A percentile compares a stretch with the other conserved stretches of the same genome.
phyloP scores from a whole-genome alignment of 2,113 vertebrate species.

The Saguinus midas region DNA sequence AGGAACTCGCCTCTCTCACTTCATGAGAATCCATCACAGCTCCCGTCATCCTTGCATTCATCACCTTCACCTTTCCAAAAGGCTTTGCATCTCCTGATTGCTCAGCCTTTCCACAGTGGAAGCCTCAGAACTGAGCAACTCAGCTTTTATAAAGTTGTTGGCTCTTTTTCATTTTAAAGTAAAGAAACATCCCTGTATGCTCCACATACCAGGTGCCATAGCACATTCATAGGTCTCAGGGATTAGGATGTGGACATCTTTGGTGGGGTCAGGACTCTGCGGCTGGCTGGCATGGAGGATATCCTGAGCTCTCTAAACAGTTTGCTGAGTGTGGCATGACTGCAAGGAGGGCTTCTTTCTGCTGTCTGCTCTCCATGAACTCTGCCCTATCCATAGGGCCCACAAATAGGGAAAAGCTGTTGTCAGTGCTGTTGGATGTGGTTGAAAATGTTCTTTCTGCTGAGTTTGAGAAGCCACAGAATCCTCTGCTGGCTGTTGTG shows the following conservation, averaged over 20 bases:
- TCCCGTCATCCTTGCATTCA: rapidly evolving
- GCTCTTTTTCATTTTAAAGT: background rate
- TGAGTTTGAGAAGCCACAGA: background rate
- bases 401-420: background rate
- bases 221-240: background rate
- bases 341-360: background rate
- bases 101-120: background rate
- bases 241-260: background rate
- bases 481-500: background rate
- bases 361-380: background rate
- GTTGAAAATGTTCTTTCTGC: background rate
- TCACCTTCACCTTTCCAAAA: background rate
- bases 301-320: background rate
- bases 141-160: background rate
- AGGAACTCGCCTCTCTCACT: background rate
- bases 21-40: background rate
- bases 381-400: background rate
- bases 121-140: background rate
- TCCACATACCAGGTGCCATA: background rate
- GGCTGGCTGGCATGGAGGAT: background rate
- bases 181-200: background rate
- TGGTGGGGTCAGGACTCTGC: background rate
- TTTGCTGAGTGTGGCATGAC: background rate
- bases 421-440: background rate
- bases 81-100: background rate